Percentiles rank a stretch among this genome's conserved stretches.
Conservation (phyloP, 2,888 invertebrate species). For the Philopedon plagiatum region DNA sequence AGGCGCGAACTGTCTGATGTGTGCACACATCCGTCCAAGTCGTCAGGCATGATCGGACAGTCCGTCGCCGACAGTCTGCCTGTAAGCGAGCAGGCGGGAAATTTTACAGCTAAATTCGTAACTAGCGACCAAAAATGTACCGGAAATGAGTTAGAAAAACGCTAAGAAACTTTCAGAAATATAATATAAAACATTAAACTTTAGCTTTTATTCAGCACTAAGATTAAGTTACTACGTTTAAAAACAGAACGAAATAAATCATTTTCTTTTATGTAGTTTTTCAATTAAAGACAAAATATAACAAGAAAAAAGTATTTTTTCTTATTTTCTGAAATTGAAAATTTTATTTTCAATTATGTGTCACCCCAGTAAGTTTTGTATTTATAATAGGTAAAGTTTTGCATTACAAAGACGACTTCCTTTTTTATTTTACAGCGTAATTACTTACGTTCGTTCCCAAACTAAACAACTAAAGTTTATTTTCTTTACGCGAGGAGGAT, state of each 20-base stretch:
- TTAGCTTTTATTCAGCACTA: constrained; percentile 1
- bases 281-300: background rate
- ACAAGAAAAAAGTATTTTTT: too few species aligned
- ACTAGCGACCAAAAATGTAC: too few species aligned
- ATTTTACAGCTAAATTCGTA: too few species aligned
- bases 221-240: constrained; percentile 9
- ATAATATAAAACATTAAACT: constrained; percentile 1
- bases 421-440: constrained; percentile 1
- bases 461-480: constrained; percentile 5
- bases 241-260: background rate
- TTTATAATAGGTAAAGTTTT: background rate
- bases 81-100: too few species aligned
- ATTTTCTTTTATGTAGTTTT: constrained; percentile 1
- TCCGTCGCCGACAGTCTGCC: too few species aligned
- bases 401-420: background rate
- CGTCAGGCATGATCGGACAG: too few species aligned
- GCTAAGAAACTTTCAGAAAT: too few species aligned
- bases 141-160: too few species aligned
- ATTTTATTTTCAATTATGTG: background rate
- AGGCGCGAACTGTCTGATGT: too few species aligned
- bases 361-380: too few species aligned
- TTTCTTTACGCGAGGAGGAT: background rate
- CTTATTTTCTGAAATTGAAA: too few species aligned
- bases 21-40: too few species aligned
- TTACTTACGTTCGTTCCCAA: background rate